phyloP scores from a whole-genome alignment of 2,113 vertebrate genomes.

The Gavia stellata region DNA sequence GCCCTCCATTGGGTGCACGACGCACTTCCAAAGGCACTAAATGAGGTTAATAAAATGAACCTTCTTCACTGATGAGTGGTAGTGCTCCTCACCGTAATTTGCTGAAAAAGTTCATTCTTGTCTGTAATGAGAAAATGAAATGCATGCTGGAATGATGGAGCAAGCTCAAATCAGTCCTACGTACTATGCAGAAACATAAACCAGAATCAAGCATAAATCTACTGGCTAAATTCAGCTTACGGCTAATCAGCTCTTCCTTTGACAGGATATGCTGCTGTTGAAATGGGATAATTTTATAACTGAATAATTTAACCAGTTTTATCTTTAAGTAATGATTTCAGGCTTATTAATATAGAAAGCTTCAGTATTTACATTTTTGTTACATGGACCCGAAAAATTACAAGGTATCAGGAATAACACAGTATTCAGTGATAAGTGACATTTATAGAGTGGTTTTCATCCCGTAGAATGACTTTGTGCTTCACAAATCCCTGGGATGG shows the following conservation, averaged over 20 bases:
- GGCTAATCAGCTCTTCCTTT: conserved; percentile 64
- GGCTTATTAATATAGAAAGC: conserved; percentile 56
- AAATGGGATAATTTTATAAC: conserved; percentile 57
- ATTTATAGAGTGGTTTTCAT: neutral
- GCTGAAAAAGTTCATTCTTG: conserved; percentile 37
- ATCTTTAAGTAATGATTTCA: conserved; percentile 60
- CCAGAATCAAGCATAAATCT: conserved; percentile 51
- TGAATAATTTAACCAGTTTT: conserved; percentile 64
- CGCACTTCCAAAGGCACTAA: neutral
- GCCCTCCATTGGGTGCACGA: neutral
- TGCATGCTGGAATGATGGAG: neutral
- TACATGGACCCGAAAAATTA: conserved; percentile 12
- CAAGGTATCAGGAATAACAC: neutral
- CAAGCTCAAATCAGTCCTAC: conserved; percentile 8
- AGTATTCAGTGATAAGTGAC: neutral
- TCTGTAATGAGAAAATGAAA: conserved; percentile 33
- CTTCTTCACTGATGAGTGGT: conserved; percentile 1
- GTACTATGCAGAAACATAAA: neutral
- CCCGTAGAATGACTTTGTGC: neutral
- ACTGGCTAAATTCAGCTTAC: conserved; percentile 58
- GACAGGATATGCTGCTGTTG: conserved; percentile 55
- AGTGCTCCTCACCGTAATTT: neutral
- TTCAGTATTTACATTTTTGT: conserved; percentile 58
- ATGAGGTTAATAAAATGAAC: conserved; percentile 17
- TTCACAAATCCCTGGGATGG: neutral